Evolutionary conservation across 2,888 invertebrate species (phyloP).

Genomic region (Mythimna loreyi): DNA sequence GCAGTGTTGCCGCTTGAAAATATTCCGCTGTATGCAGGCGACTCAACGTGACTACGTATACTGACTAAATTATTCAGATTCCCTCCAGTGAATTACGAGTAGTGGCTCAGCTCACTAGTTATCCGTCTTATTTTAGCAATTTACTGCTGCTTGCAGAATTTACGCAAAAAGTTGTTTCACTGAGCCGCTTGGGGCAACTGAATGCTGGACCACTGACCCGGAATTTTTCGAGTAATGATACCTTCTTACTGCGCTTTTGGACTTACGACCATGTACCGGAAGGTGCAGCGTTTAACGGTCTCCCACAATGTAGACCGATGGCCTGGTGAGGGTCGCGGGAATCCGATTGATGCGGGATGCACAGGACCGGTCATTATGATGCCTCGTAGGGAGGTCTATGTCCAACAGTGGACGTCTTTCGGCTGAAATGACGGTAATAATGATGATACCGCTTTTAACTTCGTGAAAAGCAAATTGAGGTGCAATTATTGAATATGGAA

Average conservation of each 20-base stretch:
- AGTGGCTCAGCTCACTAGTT: slow-evolving; percentile 53
- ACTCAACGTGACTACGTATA: slow-evolving; percentile 77
- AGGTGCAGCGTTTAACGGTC: too few species aligned
- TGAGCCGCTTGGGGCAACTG: slow-evolving; percentile 13
- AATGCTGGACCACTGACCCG: slow-evolving; percentile 8
- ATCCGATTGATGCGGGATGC: too few species aligned
- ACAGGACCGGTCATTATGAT: too few species aligned
- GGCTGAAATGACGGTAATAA: background rate
- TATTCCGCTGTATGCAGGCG: slow-evolving; percentile 73
- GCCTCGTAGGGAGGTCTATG: too few species aligned
- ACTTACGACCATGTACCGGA: too few species aligned
- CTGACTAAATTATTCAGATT: slow-evolving; percentile 77
- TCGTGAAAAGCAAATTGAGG: slow-evolving; percentile 13
- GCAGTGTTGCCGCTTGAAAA: slow-evolving; percentile 73
- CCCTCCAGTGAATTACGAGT: slow-evolving; percentile 70
- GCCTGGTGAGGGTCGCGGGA: too few species aligned
- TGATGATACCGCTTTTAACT: slow-evolving; percentile 17
- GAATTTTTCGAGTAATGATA: slow-evolving; percentile 25
- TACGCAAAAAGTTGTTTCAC: slow-evolving; percentile 39
- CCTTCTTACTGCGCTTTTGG: background rate
- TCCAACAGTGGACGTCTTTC: too few species aligned
- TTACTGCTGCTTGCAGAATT: slow-evolving; percentile 53
- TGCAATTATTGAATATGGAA: slow-evolving; percentile 9
- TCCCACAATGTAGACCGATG: too few species aligned
- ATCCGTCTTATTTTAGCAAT: slow-evolving; percentile 65